A percentile compares a stretch with the other conserved stretches of the same genome.
phyloP scores from a whole-genome alignment of 2,113 vertebrate species.

The Vulpes vulpes region DNA sequence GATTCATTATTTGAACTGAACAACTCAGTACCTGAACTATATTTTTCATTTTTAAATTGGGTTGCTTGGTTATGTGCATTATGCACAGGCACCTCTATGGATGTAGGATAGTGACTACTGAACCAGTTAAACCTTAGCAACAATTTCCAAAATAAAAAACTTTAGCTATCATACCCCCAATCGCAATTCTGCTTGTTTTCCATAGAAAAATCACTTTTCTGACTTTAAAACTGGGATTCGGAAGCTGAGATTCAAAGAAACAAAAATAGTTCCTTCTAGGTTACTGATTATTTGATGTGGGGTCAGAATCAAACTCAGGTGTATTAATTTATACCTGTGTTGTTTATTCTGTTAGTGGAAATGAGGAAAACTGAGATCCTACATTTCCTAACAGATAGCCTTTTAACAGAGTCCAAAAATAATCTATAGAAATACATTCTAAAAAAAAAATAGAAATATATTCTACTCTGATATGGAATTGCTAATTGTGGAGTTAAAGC shows the following conservation, averaged over 20 bases:
- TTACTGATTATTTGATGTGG: background rate
- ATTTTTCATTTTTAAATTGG: background rate
- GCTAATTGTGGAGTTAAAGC: background rate
- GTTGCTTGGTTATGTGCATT: background rate
- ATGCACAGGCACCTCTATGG: background rate
- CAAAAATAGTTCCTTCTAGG: background rate
- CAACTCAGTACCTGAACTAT: background rate
- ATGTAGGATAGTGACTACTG: background rate
- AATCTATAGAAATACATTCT: background rate
- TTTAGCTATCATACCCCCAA: background rate
- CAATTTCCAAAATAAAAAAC: background rate
- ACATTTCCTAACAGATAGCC: background rate
- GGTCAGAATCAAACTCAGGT: background rate
- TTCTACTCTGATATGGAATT: background rate
- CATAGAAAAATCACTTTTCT: background rate
- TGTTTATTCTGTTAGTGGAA: background rate
- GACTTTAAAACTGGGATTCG: background rate
- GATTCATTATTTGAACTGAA: conserved; percentile 38
- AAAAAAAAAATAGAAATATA: background rate
- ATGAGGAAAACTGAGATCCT: background rate
- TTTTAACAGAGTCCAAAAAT: background rate
- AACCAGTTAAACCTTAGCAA: background rate
- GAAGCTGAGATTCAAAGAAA: background rate
- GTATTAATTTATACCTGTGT: background rate
- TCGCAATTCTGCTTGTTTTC: conserved; percentile 6